Evolutionary conservation across 2,888 invertebrate genomes (phyloP), one percentile per base, ranked within the genome.

Genomic region (Pterostichus madidus): DNA sequence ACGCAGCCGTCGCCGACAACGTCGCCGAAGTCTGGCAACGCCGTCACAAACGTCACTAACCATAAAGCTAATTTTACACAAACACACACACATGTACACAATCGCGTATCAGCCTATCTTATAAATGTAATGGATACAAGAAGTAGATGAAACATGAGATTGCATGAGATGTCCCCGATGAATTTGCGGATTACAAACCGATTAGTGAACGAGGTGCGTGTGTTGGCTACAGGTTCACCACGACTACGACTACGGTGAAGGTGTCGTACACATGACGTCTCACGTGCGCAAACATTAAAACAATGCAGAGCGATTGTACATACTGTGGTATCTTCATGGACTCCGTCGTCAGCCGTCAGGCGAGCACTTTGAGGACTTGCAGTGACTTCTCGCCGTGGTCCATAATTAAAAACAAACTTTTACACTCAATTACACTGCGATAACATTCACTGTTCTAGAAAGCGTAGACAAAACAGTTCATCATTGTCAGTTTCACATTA

Each of bases 271-370:
- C 79, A 64, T 79, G 79, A 79, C 79, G 79, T 64, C 61, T 80
- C 80, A 80, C 80, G 80, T 8, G 39, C 39, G 39, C 6, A 0
- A 17, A 56, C 17, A 56, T 17, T 56, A 56, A 64, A 64, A 64
- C 64, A 35, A 59, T 10, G 17, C 24, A 32, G 59, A 17, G 10
- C 31, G 7, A 13, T 13, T 17, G 52, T 75, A 81, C 81, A 75
- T 81, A 81, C 81, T 75, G 75, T 81, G 73, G 75, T 81, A 68
- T 17, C 81, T 81, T 81, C 81, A 81, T 81, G 61, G 44, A 78
- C 53, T 77, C 13, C 49, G 49, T 56, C 49, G 49, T 56, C 56
- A 52, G 56, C 39, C 61, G 61, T 78, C 80, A 80, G 71, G 24
- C 80, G 80, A 56, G 52, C 53, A 80, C 80, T 71, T 71, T 39